Evolutionary conservation across 1,140 invertebrate genomes (phyloP), one percentile per base, ranked within the genome.

Genomic region (Sarcophaga peregrina): DNA sequence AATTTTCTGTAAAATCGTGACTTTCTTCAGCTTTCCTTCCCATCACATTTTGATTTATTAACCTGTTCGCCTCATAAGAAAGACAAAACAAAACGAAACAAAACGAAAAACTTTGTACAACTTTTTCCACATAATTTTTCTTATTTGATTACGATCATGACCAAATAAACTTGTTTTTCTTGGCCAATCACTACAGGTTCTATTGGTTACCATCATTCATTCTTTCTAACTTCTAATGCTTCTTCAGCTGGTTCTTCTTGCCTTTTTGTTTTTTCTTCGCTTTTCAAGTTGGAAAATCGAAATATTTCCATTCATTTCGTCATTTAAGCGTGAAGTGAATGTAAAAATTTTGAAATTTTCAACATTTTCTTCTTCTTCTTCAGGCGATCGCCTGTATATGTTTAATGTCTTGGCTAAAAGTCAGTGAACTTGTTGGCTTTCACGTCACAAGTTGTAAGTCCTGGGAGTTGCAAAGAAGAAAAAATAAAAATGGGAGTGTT

Each of bases 261-360:
- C 20, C n/a, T 20, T 68, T 68, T 68, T 7, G 17, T 20, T 9
- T 68, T 68, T 10, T 68, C 8, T 68, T 68, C 52, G 54, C n/a
- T 58, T 68, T 62, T 62, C 54, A 7, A 7, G 9, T 9, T 9
- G 7, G 62, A 68, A 68, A 68, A 68, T 20, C n/a, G 8, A 68
- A 58, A 58, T n/a, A 68, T 68, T 68, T 68, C 62, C 20, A 68
- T 68, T 68, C 25, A 37, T 37, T 37, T 37, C 62, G 17, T 68
- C 62, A 68, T 25, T 68, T 68, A n/a, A 68, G n/a, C 62, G 20
- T 25, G 62, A 68, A 68, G 62, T 20, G 62, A 68, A 68, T 68
- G 62, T 68, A 25, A 20, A 68, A 25, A 68, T 25, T 37, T 68
- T 68, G 62, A 8, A 68, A 68, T 68, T 62, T 25, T 68, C 15